These are phyloP conservation scores for Pseudochaenichthys georgianus DNA, from an alignment of 2,797 vertebrate genomes.

Conservation along the genomic window DNA sequence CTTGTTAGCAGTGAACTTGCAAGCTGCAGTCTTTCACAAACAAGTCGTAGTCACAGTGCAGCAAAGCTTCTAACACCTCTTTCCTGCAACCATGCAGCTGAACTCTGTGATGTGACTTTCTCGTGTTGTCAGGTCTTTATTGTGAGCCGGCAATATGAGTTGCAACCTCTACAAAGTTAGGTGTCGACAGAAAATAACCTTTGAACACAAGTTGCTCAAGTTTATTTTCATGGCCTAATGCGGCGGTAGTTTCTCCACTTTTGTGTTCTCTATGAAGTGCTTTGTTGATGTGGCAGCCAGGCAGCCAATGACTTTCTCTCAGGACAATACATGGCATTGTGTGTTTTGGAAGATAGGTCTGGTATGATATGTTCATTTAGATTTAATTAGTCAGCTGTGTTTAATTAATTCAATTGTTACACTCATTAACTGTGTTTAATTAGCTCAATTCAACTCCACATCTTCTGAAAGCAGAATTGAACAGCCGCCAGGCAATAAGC, in stretches of 20 bases:
- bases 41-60: too few relatives aligned
- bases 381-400: conserved; percentile 70
- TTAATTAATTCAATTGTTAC: conserved; percentile 73
- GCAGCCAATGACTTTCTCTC: conserved; percentile 15
- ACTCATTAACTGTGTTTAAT: conserved; percentile 73
- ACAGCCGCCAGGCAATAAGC: conserved; percentile 42
- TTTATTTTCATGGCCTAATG: conserved; percentile 2
- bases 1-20: not conserved
- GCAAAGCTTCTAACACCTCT: not conserved
- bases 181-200: not conserved
- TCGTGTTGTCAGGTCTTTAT: not conserved
- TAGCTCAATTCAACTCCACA: conserved; percentile 67
- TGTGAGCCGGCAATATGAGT: not conserved
- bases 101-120: not conserved
- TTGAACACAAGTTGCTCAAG: not conserved
- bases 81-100: not conserved
- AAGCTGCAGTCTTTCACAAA: not conserved
- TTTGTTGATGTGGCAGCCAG: conserved; percentile 16
- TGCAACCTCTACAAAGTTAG: not conserved
- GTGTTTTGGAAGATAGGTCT: conserved; percentile 38
- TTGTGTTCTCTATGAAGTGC: conserved; percentile 2
- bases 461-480: conserved; percentile 34
- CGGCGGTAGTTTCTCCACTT: not conserved
- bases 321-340: conserved; percentile 35
- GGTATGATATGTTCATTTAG: conserved; percentile 65